These are phyloP conservation scores for Gila orcuttii DNA, from an alignment of 2,113 vertebrate genomes.

Conservation along the genomic window DNA sequence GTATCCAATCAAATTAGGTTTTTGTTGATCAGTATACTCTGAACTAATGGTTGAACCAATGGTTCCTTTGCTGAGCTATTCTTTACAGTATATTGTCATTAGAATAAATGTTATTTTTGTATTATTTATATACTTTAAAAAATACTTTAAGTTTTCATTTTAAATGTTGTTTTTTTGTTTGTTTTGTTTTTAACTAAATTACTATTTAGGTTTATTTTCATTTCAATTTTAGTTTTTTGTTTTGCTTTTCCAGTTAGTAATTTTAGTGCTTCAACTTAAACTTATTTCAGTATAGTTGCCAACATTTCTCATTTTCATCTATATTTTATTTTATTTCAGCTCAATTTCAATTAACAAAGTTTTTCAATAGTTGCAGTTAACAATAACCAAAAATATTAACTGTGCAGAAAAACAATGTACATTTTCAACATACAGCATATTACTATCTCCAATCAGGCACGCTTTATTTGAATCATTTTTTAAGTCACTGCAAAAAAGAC, in stretches of 20 bases:
- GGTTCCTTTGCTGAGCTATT: neutral
- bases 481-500: neutral
- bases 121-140: neutral
- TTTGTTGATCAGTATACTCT: constrained; percentile 1
- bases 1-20: neutral
- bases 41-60: neutral
- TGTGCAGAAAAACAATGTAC: neutral
- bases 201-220: neutral
- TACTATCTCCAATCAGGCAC: neutral
- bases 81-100: neutral
- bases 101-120: neutral
- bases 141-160: neutral
- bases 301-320: neutral
- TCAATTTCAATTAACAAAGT: neutral
- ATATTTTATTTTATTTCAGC: neutral
- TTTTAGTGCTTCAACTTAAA: too few species aligned
- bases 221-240: neutral
- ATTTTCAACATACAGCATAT: neutral
- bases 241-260: too few species aligned
- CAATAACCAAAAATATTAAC: neutral
- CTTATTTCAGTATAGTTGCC: neutral
- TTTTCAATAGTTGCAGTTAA: neutral
- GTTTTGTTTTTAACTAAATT: neutral
- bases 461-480: neutral
- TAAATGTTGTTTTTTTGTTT: neutral